phyloP scores from a whole-genome alignment of 2,113 vertebrate genomes.

The Bufo bufo region DNA sequence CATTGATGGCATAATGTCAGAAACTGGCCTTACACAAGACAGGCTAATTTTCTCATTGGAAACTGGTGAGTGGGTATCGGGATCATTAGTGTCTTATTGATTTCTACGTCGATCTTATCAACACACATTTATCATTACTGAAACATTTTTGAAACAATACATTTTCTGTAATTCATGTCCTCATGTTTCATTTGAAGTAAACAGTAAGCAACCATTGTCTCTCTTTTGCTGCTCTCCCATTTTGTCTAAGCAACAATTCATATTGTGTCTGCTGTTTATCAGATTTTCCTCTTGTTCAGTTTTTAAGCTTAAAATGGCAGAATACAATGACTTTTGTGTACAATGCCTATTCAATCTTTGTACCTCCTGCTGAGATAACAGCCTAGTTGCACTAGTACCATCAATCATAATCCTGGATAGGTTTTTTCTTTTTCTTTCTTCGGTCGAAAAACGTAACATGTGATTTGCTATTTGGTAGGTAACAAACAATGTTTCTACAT shows the following conservation, averaged over 20 bases:
- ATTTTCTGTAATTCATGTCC: neutral
- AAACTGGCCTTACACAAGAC: too few relatives aligned
- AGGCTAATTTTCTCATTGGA: neutral
- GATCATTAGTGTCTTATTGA: neutral
- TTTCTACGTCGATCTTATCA: neutral
- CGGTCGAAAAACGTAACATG: conserved; percentile 1
- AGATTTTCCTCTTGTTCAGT: conserved; percentile 34
- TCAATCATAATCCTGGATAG: conserved; percentile 43
- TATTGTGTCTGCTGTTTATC: conserved; percentile 41
- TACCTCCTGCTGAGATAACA: conserved; percentile 49
- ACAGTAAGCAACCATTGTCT: conserved; percentile 25
- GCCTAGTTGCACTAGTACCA: conserved; percentile 26
- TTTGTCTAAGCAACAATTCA: conserved; percentile 29
- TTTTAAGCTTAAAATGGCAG: conserved; percentile 41
- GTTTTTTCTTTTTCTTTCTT: neutral
- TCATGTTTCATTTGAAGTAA: neutral
- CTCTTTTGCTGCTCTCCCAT: neutral
- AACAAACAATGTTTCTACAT: conserved; percentile 27
- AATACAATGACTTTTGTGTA: conserved; percentile 15
- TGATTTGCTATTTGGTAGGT: conserved; percentile 36
- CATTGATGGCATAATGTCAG: too few relatives aligned
- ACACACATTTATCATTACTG: neutral
- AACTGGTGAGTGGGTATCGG: neutral
- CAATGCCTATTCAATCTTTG: conserved; percentile 48
- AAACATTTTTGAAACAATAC: neutral